Percentiles rank a stretch among this genome's conserved stretches.
These are phyloP conservation scores for Mycetomoellerius zeteki DNA, from an alignment of 1,140 invertebrate genomes.

Conservation along the genomic window DNA sequence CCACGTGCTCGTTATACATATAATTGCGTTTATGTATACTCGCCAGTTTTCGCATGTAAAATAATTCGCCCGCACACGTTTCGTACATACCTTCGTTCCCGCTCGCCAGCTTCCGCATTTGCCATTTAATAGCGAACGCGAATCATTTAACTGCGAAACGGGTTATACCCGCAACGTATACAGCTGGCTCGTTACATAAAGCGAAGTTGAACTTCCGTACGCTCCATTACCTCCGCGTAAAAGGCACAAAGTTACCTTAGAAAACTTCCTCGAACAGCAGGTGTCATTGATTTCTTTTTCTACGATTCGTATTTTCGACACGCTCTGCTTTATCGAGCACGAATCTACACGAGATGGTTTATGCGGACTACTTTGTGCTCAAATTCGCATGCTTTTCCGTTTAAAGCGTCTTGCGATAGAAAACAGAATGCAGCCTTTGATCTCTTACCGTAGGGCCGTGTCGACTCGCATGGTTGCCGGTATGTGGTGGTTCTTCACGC, in stretches of 20 bases:
- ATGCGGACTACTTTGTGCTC: neutral
- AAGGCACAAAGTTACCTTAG: constrained; percentile 23
- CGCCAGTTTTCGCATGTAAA: constrained; percentile 33
- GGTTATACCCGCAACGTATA: constrained; percentile 32
- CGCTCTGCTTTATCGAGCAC: constrained; percentile 20
- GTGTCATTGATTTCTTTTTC: constrained; percentile 43
- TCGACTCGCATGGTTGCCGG: constrained; percentile 96
- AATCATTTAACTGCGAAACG: constrained; percentile 40
- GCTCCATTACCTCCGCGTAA: constrained; percentile 35
- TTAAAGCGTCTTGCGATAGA: neutral
- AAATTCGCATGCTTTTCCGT: constrained; percentile 1
- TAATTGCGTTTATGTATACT: constrained; percentile 53
- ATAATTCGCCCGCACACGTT: constrained; percentile 37
- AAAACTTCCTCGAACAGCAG: constrained; percentile 37
- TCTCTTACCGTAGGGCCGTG: constrained; percentile 89
- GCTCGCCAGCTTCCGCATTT: constrained; percentile 16
- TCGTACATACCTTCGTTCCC: neutral
- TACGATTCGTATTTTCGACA: constrained; percentile 29
- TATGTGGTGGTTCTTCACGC: constrained; percentile 99
- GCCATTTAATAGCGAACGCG: constrained; percentile 44
- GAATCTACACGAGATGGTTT: neutral
- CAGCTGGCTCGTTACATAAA: constrained; percentile 56
- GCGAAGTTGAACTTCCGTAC: constrained; percentile 21
- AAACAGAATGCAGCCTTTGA: constrained; percentile 66
- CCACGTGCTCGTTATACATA: constrained; percentile 47